phyloP scores from a whole-genome alignment of 2,888 invertebrate genomes.

The Elmis aenea region DNA sequence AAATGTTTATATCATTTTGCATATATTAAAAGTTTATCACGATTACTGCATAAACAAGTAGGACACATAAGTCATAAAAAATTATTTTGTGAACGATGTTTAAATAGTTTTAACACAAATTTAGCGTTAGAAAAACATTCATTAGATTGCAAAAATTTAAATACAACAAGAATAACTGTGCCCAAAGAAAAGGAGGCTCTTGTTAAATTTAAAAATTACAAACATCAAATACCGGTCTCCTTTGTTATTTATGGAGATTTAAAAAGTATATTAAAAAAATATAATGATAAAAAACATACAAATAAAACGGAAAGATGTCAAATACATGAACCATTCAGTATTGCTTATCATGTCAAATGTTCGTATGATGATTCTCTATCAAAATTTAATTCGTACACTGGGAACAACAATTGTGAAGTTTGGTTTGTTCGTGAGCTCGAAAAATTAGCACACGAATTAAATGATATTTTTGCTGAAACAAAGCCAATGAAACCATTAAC shows the following conservation, averaged over 20 bases:
- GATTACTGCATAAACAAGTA: slow-evolving; percentile 10
- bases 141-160: slow-evolving; percentile 4
- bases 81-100: slow-evolving; percentile 12
- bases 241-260: slow-evolving; percentile 16
- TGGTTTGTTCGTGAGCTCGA: slow-evolving; percentile 19
- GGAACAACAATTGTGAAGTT: slow-evolving; percentile 3
- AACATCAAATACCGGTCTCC: slow-evolving; percentile 5
- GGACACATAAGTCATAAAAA: slow-evolving; percentile 3
- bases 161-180: slow-evolving; percentile 9
- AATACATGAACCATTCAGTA: slow-evolving; percentile 6
- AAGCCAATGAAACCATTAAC: slow-evolving; percentile 13
- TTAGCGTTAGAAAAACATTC: slow-evolving; percentile 6
- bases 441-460: slow-evolving; percentile 14
- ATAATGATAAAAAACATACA: slow-evolving; percentile 3
- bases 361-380: slow-evolving; percentile 12
- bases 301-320: slow-evolving; percentile 1
- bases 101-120: slow-evolving; percentile 8
- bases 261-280: slow-evolving; percentile 9
- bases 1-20: slow-evolving; percentile 8
- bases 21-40: slow-evolving; percentile 12
- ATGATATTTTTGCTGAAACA: slow-evolving; percentile 16
- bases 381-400: slow-evolving; percentile 5
- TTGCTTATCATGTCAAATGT: slow-evolving; percentile 16
- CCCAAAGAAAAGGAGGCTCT: slow-evolving; percentile 8
- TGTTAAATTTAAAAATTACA: slow-evolving; percentile 10